phyloP scores from a whole-genome alignment of 2,113 vertebrate genomes.

The Tinamus guttatus region DNA sequence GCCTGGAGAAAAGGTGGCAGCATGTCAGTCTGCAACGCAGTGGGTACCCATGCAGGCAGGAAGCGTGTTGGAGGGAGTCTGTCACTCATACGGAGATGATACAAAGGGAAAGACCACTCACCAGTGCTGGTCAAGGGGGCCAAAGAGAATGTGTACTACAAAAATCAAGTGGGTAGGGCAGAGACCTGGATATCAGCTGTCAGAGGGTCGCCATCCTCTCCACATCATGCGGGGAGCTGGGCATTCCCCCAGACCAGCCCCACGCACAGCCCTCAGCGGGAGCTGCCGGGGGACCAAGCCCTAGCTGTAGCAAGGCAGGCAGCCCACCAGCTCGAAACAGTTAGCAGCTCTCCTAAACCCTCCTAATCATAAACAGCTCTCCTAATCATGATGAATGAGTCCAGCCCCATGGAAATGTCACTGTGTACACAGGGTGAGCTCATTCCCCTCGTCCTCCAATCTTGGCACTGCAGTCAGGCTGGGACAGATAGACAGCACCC shows the following conservation, averaged over 20 bases:
- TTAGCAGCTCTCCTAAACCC: slow-evolving; percentile 36
- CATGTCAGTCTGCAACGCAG: not conserved
- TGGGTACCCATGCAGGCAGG: fast-evolving
- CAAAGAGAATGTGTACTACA: not conserved
- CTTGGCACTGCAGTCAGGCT: not conserved
- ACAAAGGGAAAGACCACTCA: not conserved
- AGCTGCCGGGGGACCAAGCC: fast-evolving
- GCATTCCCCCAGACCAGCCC: not conserved
- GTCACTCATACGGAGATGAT: not conserved
- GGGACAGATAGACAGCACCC: not conserved
- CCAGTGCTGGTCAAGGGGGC: not conserved
- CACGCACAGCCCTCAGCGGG: no score
- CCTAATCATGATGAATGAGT: slow-evolving; percentile 50
- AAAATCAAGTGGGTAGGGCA: not conserved
- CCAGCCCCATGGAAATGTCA: slow-evolving; percentile 61
- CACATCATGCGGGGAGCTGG: fast-evolving
- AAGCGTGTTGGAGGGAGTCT: fast-evolving
- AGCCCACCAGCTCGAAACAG: not conserved
- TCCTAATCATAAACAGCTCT: not conserved
- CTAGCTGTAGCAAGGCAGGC: not conserved
- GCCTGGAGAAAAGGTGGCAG: not conserved
- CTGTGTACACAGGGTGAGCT: not conserved
- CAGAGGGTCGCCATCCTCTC: not conserved
- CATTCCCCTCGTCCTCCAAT: not conserved
- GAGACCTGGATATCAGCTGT: not conserved